Base-by-base conservation (phyloP, 1,140 invertebrate species). In the Musca vetustissima region DNA sequence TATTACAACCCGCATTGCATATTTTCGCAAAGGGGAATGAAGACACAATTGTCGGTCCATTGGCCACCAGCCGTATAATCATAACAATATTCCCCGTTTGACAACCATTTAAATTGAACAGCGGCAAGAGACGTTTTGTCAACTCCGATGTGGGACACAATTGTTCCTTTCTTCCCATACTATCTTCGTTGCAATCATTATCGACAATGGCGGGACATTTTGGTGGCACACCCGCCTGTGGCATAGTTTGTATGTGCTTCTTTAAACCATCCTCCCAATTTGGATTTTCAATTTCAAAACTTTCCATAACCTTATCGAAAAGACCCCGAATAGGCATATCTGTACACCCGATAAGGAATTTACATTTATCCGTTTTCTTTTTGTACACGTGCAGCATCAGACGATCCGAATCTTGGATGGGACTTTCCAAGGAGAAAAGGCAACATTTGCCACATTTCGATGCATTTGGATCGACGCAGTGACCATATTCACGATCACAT, bases 21-120 rank as follows among this genome's bases (percentile, higher is more conserved):
- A 80, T 53, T 14, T 66, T 17, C 7, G 66, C 59, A 28, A 77
- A 75, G 14, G 77, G 69, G 49, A 81, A 81, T 1, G 71, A 43
- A 11, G 75, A 75, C 0, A 81, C 79, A 57, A 81, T 78, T 0
- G 77, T 48, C 0, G 79, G 79, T 0, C 79, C 79, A 72, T 77
- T 78, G 70, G 75, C 78, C 0, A 81, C 73, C 25, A 81, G 21
- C 7, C 77, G 70, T 59, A 81, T 74, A 19, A 78, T 73, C 0
- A 81, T 36, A 9, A 81, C 79, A 22, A 81, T 75, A 64, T 81
- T 81, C 2, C 79, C 79, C 0, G 79, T 81, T 69, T 81, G 79
- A 55, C 74, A 73, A 61, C 78, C 74, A 69, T 76, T 75, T 22
- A 78, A 73, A 74, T 81, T 80, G 59, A 81, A 81, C 0, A 81